Conservation (phyloP, 2,888 invertebrate genomes). For the Melanostoma scalare region DNA sequence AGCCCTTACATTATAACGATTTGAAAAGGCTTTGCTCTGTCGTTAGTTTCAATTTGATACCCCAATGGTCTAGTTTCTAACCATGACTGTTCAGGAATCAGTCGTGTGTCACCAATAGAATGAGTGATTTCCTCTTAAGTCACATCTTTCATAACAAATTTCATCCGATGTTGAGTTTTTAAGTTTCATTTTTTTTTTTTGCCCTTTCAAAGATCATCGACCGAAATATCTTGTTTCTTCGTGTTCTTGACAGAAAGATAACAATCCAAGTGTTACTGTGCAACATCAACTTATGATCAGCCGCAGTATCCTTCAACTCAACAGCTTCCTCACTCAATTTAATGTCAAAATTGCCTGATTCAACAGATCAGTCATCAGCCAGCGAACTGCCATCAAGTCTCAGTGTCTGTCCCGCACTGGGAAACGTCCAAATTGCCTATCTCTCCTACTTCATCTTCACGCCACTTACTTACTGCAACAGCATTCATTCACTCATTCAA, state of each 20-base stretch:
- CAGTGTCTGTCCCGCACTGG: not conserved
- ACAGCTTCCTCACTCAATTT: constrained; percentile 59
- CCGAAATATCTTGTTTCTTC: constrained; percentile 9
- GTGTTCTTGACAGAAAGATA: constrained; percentile 24
- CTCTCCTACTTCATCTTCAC: constrained; percentile 63
- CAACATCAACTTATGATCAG: constrained; percentile 30
- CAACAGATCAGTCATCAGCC: constrained; percentile 41
- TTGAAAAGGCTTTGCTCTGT: too few species aligned
- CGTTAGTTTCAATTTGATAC: too few species aligned
- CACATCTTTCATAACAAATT: too few species aligned
- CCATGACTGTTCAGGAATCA: too few species aligned
- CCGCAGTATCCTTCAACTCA: constrained; percentile 45
- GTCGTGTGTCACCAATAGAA: too few species aligned
- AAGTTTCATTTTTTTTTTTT: too few species aligned
- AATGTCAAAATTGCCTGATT: constrained; percentile 64
- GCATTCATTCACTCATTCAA: constrained; percentile 24
- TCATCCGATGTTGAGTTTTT: too few species aligned
- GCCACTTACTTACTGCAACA: constrained; percentile 47
- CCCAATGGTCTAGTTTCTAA: too few species aligned
- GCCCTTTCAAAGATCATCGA: too few species aligned
- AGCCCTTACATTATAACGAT: too few species aligned
- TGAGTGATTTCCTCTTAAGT: too few species aligned
- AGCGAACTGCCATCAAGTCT: not conserved
- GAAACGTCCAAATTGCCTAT: constrained; percentile 34
- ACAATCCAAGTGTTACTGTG: constrained; percentile 12